Base-by-base conservation (phyloP, 2,888 invertebrate species). In the Hedya salicella region DNA sequence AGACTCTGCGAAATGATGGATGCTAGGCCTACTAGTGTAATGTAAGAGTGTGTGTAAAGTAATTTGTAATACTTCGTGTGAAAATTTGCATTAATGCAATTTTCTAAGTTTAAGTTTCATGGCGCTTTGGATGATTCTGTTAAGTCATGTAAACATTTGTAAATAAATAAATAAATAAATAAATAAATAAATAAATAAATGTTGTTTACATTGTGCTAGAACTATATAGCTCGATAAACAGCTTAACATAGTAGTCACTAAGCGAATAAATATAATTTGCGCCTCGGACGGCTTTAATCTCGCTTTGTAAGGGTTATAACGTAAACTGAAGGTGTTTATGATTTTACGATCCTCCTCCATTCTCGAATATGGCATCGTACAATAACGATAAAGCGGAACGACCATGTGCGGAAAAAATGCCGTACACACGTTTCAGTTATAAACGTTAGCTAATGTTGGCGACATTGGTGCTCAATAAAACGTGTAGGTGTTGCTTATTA, bases 381-480 rank as follows among this genome's bases (percentile, higher is more conserved):
- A 87, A 86, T 89, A 87, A 87, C 85, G 80, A 85, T 87, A 85
- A 88, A 87, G 78, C 80, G 80, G 84, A 83, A 89, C 81, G 84
- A 78, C 77, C 69, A 72, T 67, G 70, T 32, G 68, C 36, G 49
- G 76, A 78, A 79, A 74, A 86, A 85, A 78, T 81, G 82, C 82
- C 85, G 71, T 76, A 70, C 71, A 75, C 80, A 79, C 79, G 81
- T 80, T 70, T 71, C 71, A 75, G 72, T 75, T 77, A 76, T 78
- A 77, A 77, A 74, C 74, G 71, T 76, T 75, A 68, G 74, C 79
- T 85, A 85, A 87, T 83, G 83, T 82, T 77, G 82, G 50, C 46
- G 44, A 42, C 44, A 61, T 65, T 54, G 46, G 30, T n/a, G 40
- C 40, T 60, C 50, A 44, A 50, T 52, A 46, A 61, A 54, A 48